These are phyloP conservation scores for Eudemis profundana DNA, from an alignment of 2,888 invertebrate genomes.

Conservation along the genomic window DNA sequence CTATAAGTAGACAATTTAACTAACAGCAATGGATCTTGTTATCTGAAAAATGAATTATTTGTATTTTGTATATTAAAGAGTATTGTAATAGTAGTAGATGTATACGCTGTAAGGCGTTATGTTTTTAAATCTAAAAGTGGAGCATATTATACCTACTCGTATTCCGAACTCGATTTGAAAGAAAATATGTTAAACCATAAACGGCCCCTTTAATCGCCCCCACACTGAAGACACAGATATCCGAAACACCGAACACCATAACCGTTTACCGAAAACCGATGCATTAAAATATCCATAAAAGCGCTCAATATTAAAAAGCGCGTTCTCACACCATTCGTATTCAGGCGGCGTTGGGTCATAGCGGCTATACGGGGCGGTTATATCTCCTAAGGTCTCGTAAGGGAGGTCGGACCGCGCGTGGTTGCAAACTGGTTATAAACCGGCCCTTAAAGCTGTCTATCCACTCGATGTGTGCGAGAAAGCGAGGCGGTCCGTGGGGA, in stretches of 20 bases:
- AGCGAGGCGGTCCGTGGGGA: too few relatives aligned
- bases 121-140: too few relatives aligned
- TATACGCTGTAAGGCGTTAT: too few relatives aligned
- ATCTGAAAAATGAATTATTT: too few relatives aligned
- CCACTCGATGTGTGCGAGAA: too few relatives aligned
- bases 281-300: slow-evolving; percentile 57
- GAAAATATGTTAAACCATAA: slow-evolving; percentile 2
- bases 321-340: slow-evolving; percentile 75
- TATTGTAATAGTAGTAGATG: too few relatives aligned
- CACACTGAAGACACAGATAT: neutral
- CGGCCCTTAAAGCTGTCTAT: slow-evolving; percentile 54
- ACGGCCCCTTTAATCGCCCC: slow-evolving; percentile 8
- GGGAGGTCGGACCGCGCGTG: slow-evolving; percentile 60
- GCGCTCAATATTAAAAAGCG: slow-evolving; percentile 75
- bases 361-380: slow-evolving; percentile 68
- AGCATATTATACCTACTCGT: neutral
- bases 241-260: slow-evolving; percentile 13
- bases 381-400: slow-evolving; percentile 72
- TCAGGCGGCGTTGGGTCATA: slow-evolving; percentile 60
- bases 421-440: slow-evolving; percentile 75
- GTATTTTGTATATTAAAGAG: too few relatives aligned
- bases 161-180: neutral
- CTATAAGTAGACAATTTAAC: too few relatives aligned
- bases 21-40: too few relatives aligned
- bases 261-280: slow-evolving; percentile 35